A percentile compares a stretch with the other conserved stretches of the same genome.
Conservation (phyloP, 1,140 invertebrate genomes). For the Leptinotarsa texana region DNA sequence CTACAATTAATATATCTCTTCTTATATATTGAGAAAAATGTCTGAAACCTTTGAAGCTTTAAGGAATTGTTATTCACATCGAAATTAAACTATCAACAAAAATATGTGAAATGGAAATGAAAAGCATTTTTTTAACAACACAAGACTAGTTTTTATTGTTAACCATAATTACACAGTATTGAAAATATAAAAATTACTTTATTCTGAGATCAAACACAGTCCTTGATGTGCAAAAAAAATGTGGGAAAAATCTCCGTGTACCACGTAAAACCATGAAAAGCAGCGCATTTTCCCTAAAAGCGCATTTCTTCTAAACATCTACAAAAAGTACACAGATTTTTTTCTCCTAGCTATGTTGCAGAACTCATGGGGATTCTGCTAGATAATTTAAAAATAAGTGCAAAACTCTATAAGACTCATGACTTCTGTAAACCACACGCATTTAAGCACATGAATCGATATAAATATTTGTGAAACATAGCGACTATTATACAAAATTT, state of each 20-base stretch:
- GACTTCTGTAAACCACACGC: not conserved
- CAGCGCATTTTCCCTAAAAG: conserved; percentile 1
- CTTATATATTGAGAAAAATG: no score
- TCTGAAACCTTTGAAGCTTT: no score
- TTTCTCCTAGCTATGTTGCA: conserved; percentile 34
- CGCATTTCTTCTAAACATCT: conserved; percentile 33
- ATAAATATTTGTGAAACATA: conserved; percentile 30
- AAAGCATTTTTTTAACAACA: conserved; percentile 31
- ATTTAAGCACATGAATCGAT: conserved; percentile 37
- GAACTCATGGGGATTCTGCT: not conserved
- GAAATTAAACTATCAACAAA: no score
- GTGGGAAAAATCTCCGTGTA: conserved; percentile 22
- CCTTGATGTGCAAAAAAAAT: conserved; percentile 32
- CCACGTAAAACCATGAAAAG: conserved; percentile 27
- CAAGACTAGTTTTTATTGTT: conserved; percentile 41
- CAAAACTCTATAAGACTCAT: not conserved
- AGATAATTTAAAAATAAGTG: not conserved
- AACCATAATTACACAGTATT: conserved; percentile 39
- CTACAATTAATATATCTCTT: no score
- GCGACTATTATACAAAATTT: conserved; percentile 28
- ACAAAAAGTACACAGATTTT: conserved; percentile 40
- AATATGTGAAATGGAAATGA: no score
- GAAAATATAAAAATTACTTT: conserved; percentile 38
- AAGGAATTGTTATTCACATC: no score
- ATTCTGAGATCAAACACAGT: conserved; percentile 38